phyloP scores from a whole-genome alignment of 2,888 invertebrate genomes.

The Ametastegia equiseti region DNA sequence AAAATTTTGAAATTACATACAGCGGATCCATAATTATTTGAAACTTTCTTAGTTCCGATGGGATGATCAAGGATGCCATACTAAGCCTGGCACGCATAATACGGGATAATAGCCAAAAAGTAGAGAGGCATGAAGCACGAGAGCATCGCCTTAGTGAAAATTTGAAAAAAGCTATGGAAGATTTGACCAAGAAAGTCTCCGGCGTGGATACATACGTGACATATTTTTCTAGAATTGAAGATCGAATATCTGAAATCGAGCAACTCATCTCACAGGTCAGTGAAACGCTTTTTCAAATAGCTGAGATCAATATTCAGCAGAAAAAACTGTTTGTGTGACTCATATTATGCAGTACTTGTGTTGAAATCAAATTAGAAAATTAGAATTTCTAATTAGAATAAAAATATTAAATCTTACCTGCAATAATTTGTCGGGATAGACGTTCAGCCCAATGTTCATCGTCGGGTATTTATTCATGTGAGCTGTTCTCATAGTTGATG shows the following conservation, averaged over 20 bases:
- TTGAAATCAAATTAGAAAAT: too few relatives aligned
- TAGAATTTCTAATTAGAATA: background rate
- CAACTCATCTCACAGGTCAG: constrained; percentile 85
- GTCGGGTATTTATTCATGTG: too few relatives aligned
- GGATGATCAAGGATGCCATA: constrained; percentile 88
- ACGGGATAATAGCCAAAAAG: constrained; percentile 87
- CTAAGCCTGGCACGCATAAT: constrained; percentile 89
- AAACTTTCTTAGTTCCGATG: constrained; percentile 67
- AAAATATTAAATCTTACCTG: background rate
- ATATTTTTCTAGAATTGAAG: constrained; percentile 85
- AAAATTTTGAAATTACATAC: background rate
- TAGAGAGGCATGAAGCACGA: constrained; percentile 90
- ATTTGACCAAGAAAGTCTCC: constrained; percentile 83
- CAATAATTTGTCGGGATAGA: too few relatives aligned
- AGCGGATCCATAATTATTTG: background rate
- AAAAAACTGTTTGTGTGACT: background rate
- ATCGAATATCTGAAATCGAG: constrained; percentile 86
- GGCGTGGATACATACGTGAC: constrained; percentile 81
- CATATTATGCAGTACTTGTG: too few relatives aligned
- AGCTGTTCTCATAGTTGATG: too few relatives aligned
- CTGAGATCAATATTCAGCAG: background rate
- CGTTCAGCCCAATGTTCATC: too few relatives aligned
- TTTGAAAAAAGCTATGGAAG: constrained; percentile 84
- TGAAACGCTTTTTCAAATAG: background rate
- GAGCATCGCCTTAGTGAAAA: constrained; percentile 89